Conservation (phyloP, 2,888 invertebrate species). For the Trilocha varians region DNA sequence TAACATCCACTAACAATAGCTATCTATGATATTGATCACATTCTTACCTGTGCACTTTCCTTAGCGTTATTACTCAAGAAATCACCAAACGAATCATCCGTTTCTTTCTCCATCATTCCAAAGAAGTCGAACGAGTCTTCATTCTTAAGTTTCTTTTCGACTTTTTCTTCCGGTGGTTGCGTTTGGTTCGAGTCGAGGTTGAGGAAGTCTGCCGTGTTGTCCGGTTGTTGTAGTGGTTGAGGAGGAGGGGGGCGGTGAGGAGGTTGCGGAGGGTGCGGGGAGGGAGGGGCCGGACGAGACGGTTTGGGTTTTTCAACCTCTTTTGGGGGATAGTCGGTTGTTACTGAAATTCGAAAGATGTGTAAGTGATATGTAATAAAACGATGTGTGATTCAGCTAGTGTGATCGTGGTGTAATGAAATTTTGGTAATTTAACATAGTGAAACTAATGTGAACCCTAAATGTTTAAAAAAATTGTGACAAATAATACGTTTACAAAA, state of each 20-base stretch:
- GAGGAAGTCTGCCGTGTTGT: slow-evolving; percentile 46
- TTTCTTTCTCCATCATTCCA: slow-evolving; percentile 71
- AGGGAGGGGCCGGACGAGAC: slow-evolving; percentile 25
- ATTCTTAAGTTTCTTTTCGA: slow-evolving; percentile 39
- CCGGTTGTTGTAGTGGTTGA: slow-evolving; percentile 12
- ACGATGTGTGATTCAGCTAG: no score
- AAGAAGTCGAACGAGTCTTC: slow-evolving; percentile 75
- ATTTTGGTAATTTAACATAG: no score
- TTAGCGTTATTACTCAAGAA: slow-evolving; percentile 46
- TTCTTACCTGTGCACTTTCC: slow-evolving; percentile 30
- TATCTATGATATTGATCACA: not conserved
- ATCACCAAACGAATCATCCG: slow-evolving; percentile 60
- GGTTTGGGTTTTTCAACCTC: slow-evolving; percentile 37
- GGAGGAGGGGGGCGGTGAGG: slow-evolving; percentile 24
- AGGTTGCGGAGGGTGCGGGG: slow-evolving; percentile 18
- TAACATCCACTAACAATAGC: no score
- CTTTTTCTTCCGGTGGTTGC: slow-evolving; percentile 15
- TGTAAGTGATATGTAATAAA: no score
- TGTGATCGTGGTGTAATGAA: no score
- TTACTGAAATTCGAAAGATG: slow-evolving; percentile 40
- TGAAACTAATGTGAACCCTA: no score
- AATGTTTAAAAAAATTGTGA: no score
- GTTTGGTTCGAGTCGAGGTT: slow-evolving; percentile 30
- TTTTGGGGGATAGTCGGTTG: slow-evolving; percentile 42
- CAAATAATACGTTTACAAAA: no score